These are phyloP conservation scores for Pongo abelii DNA, from an alignment of 2,113 vertebrate species.

Conservation along the genomic window DNA sequence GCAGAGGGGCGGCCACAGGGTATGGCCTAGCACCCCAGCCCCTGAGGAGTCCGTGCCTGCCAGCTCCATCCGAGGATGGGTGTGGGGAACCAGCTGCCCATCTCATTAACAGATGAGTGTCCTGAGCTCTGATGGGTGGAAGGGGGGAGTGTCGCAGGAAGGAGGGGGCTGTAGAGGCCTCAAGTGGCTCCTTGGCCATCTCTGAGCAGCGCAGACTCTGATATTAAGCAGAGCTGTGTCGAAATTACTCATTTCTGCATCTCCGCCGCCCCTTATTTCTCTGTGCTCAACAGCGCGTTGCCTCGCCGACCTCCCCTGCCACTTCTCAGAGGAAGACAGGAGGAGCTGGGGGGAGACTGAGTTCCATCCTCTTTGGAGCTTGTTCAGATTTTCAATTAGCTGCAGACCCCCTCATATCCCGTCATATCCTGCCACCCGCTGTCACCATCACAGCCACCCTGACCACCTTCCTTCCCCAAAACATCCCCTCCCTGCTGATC, in stretches of 20 bases:
- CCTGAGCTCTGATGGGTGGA: not conserved
- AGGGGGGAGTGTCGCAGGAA: not conserved
- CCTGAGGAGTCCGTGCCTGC: not conserved
- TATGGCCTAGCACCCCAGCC: not conserved
- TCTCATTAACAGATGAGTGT: no score
- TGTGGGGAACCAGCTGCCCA: not conserved
- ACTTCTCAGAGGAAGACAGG: not conserved
- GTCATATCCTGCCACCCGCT: not conserved
- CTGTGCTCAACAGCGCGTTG: not conserved
- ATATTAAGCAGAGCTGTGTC: not conserved
- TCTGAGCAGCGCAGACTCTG: not conserved
- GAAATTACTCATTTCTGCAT: not conserved
- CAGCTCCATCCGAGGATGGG: rapidly evolving
- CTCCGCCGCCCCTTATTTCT: not conserved
- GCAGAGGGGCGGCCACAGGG: not conserved
- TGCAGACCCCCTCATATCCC: not conserved
- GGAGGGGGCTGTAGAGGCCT: not conserved
- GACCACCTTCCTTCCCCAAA: not conserved
- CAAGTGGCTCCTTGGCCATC: not conserved
- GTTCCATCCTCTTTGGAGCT: not conserved
- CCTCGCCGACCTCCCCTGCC: not conserved
- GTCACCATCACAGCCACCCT: not conserved
- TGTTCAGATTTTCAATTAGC: slow-evolving; percentile 28
- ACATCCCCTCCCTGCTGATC: not conserved
- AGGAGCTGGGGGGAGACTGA: not conserved